Evolutionary conservation across 2,888 invertebrate genomes (phyloP), one percentile per base, ranked within the genome.

Genomic region (Eupithecia tripunctaria): DNA sequence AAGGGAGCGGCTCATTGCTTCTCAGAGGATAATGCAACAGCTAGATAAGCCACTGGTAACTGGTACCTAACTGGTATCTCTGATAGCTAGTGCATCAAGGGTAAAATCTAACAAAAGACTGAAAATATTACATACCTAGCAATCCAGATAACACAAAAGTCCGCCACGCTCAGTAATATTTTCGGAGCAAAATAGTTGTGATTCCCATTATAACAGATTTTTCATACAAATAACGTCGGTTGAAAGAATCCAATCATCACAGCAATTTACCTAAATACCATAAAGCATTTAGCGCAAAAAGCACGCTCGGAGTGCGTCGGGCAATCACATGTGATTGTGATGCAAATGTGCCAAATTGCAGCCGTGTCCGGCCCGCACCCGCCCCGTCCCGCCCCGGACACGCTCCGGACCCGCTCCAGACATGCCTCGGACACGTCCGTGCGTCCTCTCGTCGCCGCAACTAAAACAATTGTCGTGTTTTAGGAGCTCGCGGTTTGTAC

Each of bases 241-340:
- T 25, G 64, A 56, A 75, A 71, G 72, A 72, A 72, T 75, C 59
- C 75, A 75, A 75, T 75, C 75, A 75, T 72, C 64, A 65, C 67
- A 70, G 69, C 74, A 72, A 75, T 75, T 75, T 75, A 70, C 72
- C 75, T 75, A 75, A 75, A 75, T 75, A 72, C 75, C 70, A 75
- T 75, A 75, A 75, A 75, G 59, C 72, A 75, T 70, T 75, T 75
- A 72, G 72, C 72, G 67, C 75, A 75, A 75, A 72, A 75, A 75
- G 72, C 75, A 70, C 75, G 70, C 63, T 62, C 63, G 10, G 72
- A 65, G 72, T 72, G 72, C 68, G 64, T 73, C 78, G 78, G 79
- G 86, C 90, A 91, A 91, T 91, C 90, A 89, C 84, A 83, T 80
- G 73, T 87, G 82, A 90, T 90, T 91, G 90, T 90, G 82, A 91